Base-by-base conservation (phyloP, 1,140 invertebrate genomes). In the Liolophura sinensis region DNA sequence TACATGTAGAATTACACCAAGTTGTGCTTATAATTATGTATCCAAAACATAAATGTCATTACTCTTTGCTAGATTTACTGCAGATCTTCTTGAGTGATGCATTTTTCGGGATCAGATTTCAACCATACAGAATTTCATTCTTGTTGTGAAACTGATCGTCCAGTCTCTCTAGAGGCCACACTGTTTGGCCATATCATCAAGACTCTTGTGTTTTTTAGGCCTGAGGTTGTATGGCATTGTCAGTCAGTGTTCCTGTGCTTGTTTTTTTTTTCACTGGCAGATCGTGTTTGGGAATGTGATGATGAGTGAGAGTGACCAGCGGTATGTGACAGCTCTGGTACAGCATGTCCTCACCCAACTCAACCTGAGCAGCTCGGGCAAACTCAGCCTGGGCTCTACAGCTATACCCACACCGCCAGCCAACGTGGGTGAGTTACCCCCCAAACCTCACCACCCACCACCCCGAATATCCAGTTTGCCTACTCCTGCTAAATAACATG, bases 341-440 rank as follows among this genome's bases (percentile, higher is more conserved):
- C 64, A 57, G 22, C 69, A 76, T 59, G 71, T 82, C 0, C 50
- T 83, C 3, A 72, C 65, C 12, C 66, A 69, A 15, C 54, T 80
- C 6, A 77, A 75, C 65, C 66, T 71, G 20, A 78, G 77, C 51
- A 72, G 71, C 15, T 60, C 69, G 25, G 71, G 71, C 27, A 70
- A 71, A 31, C 63, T 82, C 3, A 51, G 67, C 5, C 67, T 83
- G 16, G 80, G 79, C 1, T 68, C 61, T 14, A 71, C 73, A 12
- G 71, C 72, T 14, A 73, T 82, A 16, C 76, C 78, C 6, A 72
- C 75, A 20, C 80, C 81, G 27, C 78, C 76, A 22, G 70, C 74
- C 22, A 77, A 80, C 72, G 72, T 82, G 67, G 80, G 78, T 80
- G 65, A 75, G 80, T 74, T 40, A 40, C 9, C 31, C n/a, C n/a